Evolutionary conservation across 1,140 invertebrate species (phyloP).

Genomic region (Drosophila kurseongensis): DNA sequence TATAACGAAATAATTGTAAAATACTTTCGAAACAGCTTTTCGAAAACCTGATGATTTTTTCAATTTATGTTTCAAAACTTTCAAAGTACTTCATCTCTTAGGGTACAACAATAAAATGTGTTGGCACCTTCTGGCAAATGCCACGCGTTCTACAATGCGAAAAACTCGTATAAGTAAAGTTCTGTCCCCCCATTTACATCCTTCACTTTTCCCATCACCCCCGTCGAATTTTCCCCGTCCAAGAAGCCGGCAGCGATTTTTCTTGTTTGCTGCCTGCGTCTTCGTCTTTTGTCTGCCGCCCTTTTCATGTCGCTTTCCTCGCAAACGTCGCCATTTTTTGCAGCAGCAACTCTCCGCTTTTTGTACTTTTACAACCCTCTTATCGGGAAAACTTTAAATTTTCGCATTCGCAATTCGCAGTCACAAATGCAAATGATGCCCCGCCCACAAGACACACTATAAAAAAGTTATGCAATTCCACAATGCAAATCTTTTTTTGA

Average conservation of each 20-base stretch:
- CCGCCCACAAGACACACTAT: conserved; percentile 41
- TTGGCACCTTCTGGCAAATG: conserved; percentile 81
- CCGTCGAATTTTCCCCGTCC: conserved; percentile 25
- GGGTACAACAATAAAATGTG: conserved; percentile 78
- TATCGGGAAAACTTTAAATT: conserved; percentile 80
- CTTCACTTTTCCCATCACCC: conserved; percentile 28
- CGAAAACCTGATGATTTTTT: background rate
- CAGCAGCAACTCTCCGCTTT: conserved; percentile 46
- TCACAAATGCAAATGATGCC: conserved; percentile 77
- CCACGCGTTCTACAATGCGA: conserved; percentile 72
- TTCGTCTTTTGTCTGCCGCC: conserved; percentile 76
- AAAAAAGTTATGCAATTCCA: conserved; percentile 8
- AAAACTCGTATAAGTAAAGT: conserved; percentile 74
- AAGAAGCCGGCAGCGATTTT: conserved; percentile 72
- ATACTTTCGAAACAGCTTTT: background rate
- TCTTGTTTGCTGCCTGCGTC: conserved; percentile 70
- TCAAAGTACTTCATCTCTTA: conserved; percentile 15
- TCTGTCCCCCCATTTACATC: conserved; percentile 36
- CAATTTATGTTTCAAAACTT: conserved; percentile 38
- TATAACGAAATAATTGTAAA: background rate
- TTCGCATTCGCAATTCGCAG: conserved; percentile 80
- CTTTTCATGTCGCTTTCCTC: conserved; percentile 67
- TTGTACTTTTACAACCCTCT: conserved; percentile 80
- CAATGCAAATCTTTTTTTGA: background rate
- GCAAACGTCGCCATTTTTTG: conserved; percentile 76